Conservation (phyloP, 2,797 vertebrate genomes). For the Arctocebus calabarensis region DNA sequence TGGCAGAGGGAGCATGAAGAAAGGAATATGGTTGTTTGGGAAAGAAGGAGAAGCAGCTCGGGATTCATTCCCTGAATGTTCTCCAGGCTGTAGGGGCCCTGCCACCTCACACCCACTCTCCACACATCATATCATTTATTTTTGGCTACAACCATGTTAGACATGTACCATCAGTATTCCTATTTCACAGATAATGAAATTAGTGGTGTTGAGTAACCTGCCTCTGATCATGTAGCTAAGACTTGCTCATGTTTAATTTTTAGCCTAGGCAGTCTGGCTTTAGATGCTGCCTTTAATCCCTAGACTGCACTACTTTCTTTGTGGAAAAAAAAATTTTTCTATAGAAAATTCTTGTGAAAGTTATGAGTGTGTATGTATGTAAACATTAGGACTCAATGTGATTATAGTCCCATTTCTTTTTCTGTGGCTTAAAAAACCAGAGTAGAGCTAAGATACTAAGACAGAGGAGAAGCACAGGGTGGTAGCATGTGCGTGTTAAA, state of each 20-base stretch:
- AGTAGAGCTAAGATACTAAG: neutral
- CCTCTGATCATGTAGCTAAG: neutral
- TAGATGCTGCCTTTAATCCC: neutral
- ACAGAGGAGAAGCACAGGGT: neutral
- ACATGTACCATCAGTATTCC: neutral
- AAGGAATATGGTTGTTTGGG: too few relatives aligned
- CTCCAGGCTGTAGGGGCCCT: too few relatives aligned
- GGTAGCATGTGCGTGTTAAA: neutral
- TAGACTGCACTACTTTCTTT: neutral
- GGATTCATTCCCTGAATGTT: too few relatives aligned
- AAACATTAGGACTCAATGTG: neutral
- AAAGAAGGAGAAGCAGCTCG: too few relatives aligned
- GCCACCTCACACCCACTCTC: too few relatives aligned
- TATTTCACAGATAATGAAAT: neutral
- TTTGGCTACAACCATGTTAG: neutral
- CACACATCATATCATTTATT: neutral
- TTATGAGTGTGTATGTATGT: neutral
- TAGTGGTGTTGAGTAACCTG: neutral
- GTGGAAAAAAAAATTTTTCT: neutral
- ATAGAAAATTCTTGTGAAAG: neutral
- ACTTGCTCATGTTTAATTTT: neutral
- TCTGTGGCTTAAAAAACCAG: too few relatives aligned
- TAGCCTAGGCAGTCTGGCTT: neutral
- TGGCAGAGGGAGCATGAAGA: too few relatives aligned
- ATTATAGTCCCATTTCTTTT: neutral